Evolutionary conservation across 2,113 vertebrate species (phyloP), one percentile per base, ranked within the genome.

Genomic region (Verasper variegatus): DNA sequence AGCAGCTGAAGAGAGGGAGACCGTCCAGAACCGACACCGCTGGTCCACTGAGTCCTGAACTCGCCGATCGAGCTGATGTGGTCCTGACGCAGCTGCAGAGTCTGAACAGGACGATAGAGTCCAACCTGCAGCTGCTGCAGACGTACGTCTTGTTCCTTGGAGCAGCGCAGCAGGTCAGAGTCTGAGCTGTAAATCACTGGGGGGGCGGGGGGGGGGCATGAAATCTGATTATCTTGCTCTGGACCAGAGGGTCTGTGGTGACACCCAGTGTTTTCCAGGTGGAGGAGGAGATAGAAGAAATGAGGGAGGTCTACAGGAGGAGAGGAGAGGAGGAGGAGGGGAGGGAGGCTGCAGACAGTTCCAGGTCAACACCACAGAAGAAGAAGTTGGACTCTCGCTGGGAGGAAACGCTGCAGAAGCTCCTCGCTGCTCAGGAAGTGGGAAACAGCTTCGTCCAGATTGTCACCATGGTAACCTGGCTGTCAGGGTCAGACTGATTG

Each of bases 101-200:
- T 62, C 74, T 95, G 45, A 88, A 89, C 63, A 92, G 80, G 75
- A 95, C 80, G 52, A 86, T 96, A 15, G n/a, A 60, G 55, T 92
- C 81, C 17, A 94, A 94, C 58, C 54, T 95, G 60, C 94, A 93
- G 84, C 88, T 94, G 68, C 78, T 97, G 49, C 86, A 92, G 71
- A 88, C 85, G 11, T 96, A 94, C 0, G 89, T 95, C 69, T 23
- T 87, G 13, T 97, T 98, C 92, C 87, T 96, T 2, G 93, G 89
- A 68, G 90, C 86, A 37, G 90, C 95, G 21, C 35, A 91, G 57
- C 95, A 98, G 96, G 97, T 98, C 49, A 52, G 49, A 20, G 5
- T 20, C 49, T 52, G 42, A 27, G 27, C 27, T 27, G 2, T 2
- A 2, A 40, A 12, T 45, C 11, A 12, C 1, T 8, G 31, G 31